These are phyloP conservation scores for Drosophila leontia DNA, from an alignment of 1,140 invertebrate species.

Conservation along the genomic window DNA sequence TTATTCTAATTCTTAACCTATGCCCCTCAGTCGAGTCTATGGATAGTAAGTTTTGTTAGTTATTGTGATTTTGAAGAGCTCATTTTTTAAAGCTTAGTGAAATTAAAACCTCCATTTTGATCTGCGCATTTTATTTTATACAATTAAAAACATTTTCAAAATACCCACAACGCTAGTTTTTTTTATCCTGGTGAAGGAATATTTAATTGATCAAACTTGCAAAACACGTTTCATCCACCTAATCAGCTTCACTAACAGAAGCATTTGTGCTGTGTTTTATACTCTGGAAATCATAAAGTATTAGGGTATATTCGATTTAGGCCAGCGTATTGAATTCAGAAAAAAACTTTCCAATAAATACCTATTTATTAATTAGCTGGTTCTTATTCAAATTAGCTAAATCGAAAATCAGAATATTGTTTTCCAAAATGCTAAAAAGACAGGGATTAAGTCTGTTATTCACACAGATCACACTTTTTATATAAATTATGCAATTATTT, in stretches of 20 bases:
- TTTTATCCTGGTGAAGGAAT: slow-evolving; percentile 7
- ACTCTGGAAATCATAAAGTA: not conserved
- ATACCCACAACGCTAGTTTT: not conserved
- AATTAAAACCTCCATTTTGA: not conserved
- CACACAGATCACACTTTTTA: not conserved
- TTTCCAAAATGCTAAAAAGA: not conserved
- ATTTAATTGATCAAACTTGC: slow-evolving; percentile 52
- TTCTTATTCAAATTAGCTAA: too few species aligned
- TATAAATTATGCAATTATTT: too few species aligned
- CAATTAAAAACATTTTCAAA: not conserved
- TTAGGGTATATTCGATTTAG: not conserved
- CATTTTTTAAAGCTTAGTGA: not conserved
- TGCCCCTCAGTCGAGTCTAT: too few species aligned
- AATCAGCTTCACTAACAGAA: slow-evolving; percentile 53
- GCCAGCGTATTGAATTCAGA: not conserved
- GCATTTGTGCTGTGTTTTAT: slow-evolving; percentile 13
- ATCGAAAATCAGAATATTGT: not conserved
- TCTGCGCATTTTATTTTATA: not conserved
- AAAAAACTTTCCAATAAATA: too few species aligned
- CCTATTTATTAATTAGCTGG: not conserved
- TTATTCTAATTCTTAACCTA: too few species aligned
- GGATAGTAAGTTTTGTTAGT: too few species aligned
- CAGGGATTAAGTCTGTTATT: too few species aligned
- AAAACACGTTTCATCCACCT: slow-evolving; percentile 70
- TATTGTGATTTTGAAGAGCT: too few species aligned